These are phyloP conservation scores for western clawed frog (Xenopus tropicalis) DNA, from an alignment of 2,113 vertebrate species.

Conservation along the genomic window DNA sequence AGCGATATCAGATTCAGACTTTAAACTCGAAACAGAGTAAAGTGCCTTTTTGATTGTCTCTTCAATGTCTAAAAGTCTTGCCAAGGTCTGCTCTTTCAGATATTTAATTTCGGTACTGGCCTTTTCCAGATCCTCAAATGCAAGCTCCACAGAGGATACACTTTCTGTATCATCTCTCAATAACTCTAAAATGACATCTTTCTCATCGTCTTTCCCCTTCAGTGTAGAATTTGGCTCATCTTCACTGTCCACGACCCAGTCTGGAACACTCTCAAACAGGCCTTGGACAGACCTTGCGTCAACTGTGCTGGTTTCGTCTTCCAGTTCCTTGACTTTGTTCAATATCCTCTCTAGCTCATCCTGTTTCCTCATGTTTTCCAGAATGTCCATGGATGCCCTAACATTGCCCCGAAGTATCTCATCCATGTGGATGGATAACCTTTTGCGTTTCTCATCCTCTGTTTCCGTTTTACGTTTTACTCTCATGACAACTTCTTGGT, in stretches of 20 bases:
- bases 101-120: constrained; percentile 84
- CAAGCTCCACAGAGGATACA: constrained; percentile 70
- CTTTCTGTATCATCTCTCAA: constrained; percentile 56
- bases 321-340: constrained; percentile 76
- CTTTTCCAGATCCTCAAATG: constrained; percentile 83
- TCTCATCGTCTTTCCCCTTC: constrained; percentile 40
- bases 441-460: constrained; percentile 75
- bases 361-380: constrained; percentile 75
- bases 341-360: constrained; percentile 81
- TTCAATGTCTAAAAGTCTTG: constrained; percentile 83
- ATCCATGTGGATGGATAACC: constrained; percentile 83
- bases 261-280: constrained; percentile 79
- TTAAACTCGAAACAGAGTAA: constrained; percentile 83
- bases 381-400: constrained; percentile 73
- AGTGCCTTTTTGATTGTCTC: constrained; percentile 88
- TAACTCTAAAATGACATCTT: constrained; percentile 44
- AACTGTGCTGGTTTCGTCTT: constrained; percentile 73
- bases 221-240: constrained; percentile 39
- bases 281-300: constrained; percentile 71
- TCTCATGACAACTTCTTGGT: constrained; percentile 62
- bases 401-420: constrained; percentile 83
- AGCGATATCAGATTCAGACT: constrained; percentile 79
- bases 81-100: constrained; percentile 89
- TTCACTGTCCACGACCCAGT: constrained; percentile 63
- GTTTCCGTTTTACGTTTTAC: constrained; percentile 71